Evolutionary conservation across 2,888 invertebrate genomes (phyloP).

Genomic region (Parnassius apollo): DNA sequence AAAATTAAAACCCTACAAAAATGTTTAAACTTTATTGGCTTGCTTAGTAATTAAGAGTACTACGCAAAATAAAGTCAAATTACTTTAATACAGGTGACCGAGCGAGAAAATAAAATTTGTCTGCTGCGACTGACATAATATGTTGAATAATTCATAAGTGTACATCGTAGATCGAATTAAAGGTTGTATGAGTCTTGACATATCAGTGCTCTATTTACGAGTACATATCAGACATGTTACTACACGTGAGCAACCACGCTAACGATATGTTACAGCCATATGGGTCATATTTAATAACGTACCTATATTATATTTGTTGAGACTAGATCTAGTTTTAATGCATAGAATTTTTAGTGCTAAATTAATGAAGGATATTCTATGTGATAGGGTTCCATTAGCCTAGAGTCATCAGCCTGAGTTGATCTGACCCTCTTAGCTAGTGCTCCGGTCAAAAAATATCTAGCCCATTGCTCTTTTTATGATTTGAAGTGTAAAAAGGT

Average conservation of each 20-base stretch:
- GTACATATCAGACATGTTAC: conserved; percentile 59
- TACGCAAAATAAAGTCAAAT: conserved; percentile 22
- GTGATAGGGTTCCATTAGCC: too few relatives aligned
- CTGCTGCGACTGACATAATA: conserved; percentile 37
- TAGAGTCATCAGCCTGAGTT: too few relatives aligned
- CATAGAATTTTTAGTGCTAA: too few relatives aligned
- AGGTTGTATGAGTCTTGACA: conserved; percentile 50
- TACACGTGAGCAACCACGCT: conserved; percentile 19
- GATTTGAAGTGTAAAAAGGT: too few relatives aligned
- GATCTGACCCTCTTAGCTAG: too few relatives aligned
- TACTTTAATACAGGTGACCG: conserved; percentile 41
- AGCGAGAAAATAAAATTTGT: conserved; percentile 50
- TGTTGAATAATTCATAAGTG: conserved; percentile 68
- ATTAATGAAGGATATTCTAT: too few relatives aligned
- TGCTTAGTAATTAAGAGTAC: neutral
- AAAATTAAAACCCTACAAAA: too few relatives aligned
- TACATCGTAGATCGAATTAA: conserved; percentile 57
- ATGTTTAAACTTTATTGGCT: neutral
- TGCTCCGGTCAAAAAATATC: too few relatives aligned
- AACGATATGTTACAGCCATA: conserved; percentile 1
- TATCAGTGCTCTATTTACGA: conserved; percentile 60
- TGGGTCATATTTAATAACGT: conserved; percentile 6
- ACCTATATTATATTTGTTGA: neutral
- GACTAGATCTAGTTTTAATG: too few relatives aligned
- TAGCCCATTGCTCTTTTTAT: too few relatives aligned